A percentile compares a stretch with the other conserved stretches of the same genome.
These are phyloP conservation scores for Chrysolina americana DNA, from an alignment of 2,888 invertebrate species.

Conservation along the genomic window DNA sequence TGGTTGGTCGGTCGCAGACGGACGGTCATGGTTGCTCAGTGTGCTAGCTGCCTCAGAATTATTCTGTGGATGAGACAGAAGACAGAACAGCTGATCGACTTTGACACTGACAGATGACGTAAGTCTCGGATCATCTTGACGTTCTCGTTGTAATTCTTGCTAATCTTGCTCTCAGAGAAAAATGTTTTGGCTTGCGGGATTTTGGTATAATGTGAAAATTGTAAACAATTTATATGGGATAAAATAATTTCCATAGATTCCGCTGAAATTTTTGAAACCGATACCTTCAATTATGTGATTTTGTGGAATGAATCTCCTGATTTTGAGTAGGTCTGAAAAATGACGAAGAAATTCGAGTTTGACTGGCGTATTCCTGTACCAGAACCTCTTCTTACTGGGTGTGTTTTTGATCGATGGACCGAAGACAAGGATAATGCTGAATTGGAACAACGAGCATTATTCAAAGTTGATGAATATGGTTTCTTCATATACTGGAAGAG, in stretches of 20 bases:
- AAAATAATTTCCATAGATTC: not conserved
- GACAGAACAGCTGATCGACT: too few relatives aligned
- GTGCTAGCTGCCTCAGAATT: too few relatives aligned
- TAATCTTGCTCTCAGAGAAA: too few relatives aligned
- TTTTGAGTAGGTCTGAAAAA: constrained; percentile 64
- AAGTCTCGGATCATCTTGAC: too few relatives aligned
- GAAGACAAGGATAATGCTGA: constrained; percentile 97
- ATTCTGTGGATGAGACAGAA: too few relatives aligned
- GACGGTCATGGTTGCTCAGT: too few relatives aligned
- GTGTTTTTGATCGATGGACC: constrained; percentile 96
- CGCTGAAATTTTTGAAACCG: not conserved
- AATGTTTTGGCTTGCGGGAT: too few relatives aligned
- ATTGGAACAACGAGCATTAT: constrained; percentile 87
- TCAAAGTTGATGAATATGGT: constrained; percentile 97
- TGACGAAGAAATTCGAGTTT: constrained; percentile 99
- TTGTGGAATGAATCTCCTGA: constrained; percentile 19
- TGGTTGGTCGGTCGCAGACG: too few relatives aligned
- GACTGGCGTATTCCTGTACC: constrained; percentile 98
- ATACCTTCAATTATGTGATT: constrained; percentile 15
- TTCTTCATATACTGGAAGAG: constrained; percentile 99
- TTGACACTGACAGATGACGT: not conserved
- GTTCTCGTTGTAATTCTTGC: too few relatives aligned
- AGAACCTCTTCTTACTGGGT: constrained; percentile 86
- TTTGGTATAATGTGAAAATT: not conserved
- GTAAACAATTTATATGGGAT: not conserved